These are phyloP conservation scores for Psix sp. DNA, from an alignment of 1,140 invertebrate genomes.

Conservation along the genomic window DNA sequence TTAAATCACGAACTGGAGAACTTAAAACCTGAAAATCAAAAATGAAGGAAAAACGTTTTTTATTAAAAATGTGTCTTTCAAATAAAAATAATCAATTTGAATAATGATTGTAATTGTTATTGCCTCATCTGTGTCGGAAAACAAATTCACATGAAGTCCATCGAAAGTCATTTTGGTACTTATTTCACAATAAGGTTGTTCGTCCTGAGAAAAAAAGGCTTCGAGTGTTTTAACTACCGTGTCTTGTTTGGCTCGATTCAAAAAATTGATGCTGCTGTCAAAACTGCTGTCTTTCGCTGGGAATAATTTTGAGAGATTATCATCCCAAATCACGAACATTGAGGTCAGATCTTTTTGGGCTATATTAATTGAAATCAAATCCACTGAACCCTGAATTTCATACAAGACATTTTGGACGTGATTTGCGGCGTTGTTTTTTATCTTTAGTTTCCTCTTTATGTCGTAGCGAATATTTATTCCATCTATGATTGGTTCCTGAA, in stretches of 20 bases:
- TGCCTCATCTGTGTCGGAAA: conserved; percentile 85
- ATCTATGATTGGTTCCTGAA: conserved; percentile 88
- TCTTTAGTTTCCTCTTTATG: conserved; percentile 81
- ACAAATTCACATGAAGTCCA: conserved; percentile 83
- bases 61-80: conserved; percentile 3
- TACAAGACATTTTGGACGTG: conserved; percentile 75
- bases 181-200: conserved; percentile 77
- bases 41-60: conserved; percentile 11
- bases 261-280: conserved; percentile 13
- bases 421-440: conserved; percentile 57
- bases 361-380: conserved; percentile 82
- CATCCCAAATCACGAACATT: conserved; percentile 82
- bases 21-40: conserved; percentile 78
- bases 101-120: conserved; percentile 4
- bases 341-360: conserved; percentile 85
- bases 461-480: conserved; percentile 85
- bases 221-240: conserved; percentile 83
- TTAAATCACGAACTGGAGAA: conserved; percentile 85
- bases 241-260: conserved; percentile 73
- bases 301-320: conserved; percentile 77
- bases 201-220: conserved; percentile 84
- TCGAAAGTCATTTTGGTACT: conserved; percentile 81
- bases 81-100: not conserved
- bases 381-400: conserved; percentile 83
- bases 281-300: conserved; percentile 27